phyloP scores from a whole-genome alignment of 2,797 vertebrate species.

The Notolepis coatsorum region DNA sequence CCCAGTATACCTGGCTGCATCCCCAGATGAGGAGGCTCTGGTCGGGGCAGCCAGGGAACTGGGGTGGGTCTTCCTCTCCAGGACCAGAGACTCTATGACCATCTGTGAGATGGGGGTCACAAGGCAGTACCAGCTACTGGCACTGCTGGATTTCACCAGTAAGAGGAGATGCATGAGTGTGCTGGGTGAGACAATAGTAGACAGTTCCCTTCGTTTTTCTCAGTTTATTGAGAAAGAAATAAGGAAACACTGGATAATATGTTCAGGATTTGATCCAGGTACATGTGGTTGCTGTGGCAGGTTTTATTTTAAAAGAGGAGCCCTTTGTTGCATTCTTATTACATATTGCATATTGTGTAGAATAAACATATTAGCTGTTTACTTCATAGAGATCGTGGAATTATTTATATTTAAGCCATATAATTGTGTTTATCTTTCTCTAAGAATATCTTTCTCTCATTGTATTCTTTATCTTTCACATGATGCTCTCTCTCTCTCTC shows the following conservation, averaged over 20 bases:
- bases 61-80: slow-evolving; percentile 89
- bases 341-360: too few relatives aligned
- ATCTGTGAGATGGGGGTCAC: slow-evolving; percentile 87
- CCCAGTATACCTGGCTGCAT: slow-evolving; percentile 91
- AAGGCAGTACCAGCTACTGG: slow-evolving; percentile 86
- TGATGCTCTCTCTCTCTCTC: neutral
- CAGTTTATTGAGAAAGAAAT: neutral
- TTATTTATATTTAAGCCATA: too few relatives aligned
- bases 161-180: slow-evolving; percentile 94
- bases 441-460: neutral
- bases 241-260: too few relatives aligned
- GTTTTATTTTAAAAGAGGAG: too few relatives aligned
- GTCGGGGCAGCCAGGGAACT: slow-evolving; percentile 88
- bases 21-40: slow-evolving; percentile 92
- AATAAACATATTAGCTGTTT: too few relatives aligned
- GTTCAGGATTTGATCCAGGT: too few relatives aligned
- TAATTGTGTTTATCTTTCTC: too few relatives aligned
- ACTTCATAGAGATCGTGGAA: too few relatives aligned
- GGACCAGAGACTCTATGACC: slow-evolving; percentile 87
- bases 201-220: too few relatives aligned
- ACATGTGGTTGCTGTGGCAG: neutral
- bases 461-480: slow-evolving; percentile 3
- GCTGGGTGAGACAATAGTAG: slow-evolving; percentile 86
- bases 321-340: too few relatives aligned
- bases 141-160: slow-evolving; percentile 94